phyloP scores from a whole-genome alignment of 1,140 invertebrate species.

The Danaus melanippus region DNA sequence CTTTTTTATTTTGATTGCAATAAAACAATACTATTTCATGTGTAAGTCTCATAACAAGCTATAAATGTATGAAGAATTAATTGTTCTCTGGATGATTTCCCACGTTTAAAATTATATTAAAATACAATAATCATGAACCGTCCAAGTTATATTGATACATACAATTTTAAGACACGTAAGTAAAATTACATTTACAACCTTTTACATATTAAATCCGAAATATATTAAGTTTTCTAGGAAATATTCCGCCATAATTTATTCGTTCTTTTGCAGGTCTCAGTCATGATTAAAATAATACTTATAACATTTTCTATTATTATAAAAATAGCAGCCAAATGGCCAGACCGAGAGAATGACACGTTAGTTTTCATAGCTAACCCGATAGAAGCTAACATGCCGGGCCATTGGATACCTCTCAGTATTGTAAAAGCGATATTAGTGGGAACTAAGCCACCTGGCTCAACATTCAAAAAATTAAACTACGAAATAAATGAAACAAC shows the following conservation, averaged over 20 bases:
- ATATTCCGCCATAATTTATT: background rate
- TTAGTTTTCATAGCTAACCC: constrained; percentile 43
- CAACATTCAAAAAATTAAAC: constrained; percentile 8
- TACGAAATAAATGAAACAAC: no score
- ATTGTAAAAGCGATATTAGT: constrained; percentile 34
- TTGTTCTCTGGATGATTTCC: no score
- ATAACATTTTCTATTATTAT: background rate
- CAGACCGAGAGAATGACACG: constrained; percentile 23
- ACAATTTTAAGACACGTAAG: no score
- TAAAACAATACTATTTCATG: no score
- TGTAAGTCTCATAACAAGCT: no score
- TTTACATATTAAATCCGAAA: background rate
- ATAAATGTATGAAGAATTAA: no score
- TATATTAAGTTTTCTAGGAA: no score
- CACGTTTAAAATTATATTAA: no score
- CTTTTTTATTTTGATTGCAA: no score
- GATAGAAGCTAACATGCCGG: constrained; percentile 38
- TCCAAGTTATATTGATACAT: no score
- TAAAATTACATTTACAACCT: no score
- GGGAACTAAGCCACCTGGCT: constrained; percentile 10
- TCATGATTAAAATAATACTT: constrained; percentile 1
- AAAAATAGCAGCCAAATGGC: constrained; percentile 11
- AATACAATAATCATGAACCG: no score
- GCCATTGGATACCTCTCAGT: constrained; percentile 41
- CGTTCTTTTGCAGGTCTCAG: background rate